Evolutionary conservation across 2,113 vertebrate genomes (phyloP), one percentile per base, ranked within the genome.

Genomic region (Gallinago undulata): DNA sequence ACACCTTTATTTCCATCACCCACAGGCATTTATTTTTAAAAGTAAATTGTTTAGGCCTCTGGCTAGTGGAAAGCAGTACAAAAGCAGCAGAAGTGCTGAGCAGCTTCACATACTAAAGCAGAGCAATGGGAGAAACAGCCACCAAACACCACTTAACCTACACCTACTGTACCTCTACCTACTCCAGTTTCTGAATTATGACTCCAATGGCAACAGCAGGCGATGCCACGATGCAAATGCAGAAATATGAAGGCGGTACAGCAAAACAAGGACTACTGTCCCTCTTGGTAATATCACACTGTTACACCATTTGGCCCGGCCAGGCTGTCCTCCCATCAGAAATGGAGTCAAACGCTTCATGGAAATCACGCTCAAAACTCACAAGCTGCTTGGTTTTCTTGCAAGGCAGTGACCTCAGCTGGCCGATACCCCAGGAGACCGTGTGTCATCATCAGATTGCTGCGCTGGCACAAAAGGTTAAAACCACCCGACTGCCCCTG

Each of bases 401-500:
- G 23, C 69, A 84, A 92, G 74, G 77, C 77, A 39, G 43, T 95
- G 84, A 92, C 73, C 76, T 92, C 87, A 94, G 86, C 80, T 84
- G 89, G 56, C 84, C 4, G 1, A 50, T 28, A 30, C 81, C 93
- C 64, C 13, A 3, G 73, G 84, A 93, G 84, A 91, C 43, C 7
- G 0, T n/a, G 78, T 79, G 66, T 91, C 94, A 83, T 81, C 86
- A 81, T n/a, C 39, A 56, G 74, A 84, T 72, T 67, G 60, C 84
- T 92, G 84, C 45, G 91, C 43, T 82, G 87, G 87, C 87, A 79
- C 66, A 48, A 70, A 74, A 96, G 53, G 28, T 60, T 76, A 87
- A 87, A 94, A 68, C 77, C 15, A 5, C 74, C 64, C 2, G 0
- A 16, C 89, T 59, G 56, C 48, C 62, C 66, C 64, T 13, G 1